These are phyloP conservation scores for Tubulanus polymorphus DNA, from an alignment of 2,888 invertebrate species.

Conservation along the genomic window DNA sequence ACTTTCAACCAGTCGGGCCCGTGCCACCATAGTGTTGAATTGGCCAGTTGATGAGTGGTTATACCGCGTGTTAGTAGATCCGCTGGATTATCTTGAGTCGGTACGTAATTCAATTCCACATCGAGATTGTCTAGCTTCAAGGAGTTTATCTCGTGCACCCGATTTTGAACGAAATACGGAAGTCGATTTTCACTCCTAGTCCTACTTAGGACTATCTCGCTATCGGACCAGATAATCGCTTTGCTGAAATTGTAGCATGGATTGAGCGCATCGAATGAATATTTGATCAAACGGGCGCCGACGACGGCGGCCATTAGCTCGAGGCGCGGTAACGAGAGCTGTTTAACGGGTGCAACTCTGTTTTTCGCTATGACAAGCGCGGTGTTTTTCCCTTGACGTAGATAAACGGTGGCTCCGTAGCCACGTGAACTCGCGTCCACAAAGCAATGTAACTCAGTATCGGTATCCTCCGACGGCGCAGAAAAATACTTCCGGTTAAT, in stretches of 20 bases:
- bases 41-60: not conserved
- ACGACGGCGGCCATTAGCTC: not conserved
- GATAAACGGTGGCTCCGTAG: not conserved
- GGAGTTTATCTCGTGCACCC: not conserved
- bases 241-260: not conserved
- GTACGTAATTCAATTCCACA: not conserved
- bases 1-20: not conserved
- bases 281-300: not conserved
- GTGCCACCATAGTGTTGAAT: not conserved
- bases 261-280: not conserved
- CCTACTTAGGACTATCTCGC: not conserved
- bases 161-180: not conserved
- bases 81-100: not conserved
- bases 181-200: not conserved
- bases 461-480: not conserved
- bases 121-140: not conserved
- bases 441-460: not conserved
- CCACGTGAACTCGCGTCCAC: not conserved
- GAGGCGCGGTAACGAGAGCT: not conserved
- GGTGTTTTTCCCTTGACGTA: not conserved
- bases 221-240: not conserved
- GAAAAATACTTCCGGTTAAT: not conserved
- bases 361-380: not conserved
- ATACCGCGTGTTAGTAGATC: not conserved
- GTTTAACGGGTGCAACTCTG: not conserved